A percentile compares a stretch with the other conserved stretches of the same genome.
These are phyloP conservation scores for Biston betularia DNA, from an alignment of 2,888 invertebrate species.

Conservation along the genomic window DNA sequence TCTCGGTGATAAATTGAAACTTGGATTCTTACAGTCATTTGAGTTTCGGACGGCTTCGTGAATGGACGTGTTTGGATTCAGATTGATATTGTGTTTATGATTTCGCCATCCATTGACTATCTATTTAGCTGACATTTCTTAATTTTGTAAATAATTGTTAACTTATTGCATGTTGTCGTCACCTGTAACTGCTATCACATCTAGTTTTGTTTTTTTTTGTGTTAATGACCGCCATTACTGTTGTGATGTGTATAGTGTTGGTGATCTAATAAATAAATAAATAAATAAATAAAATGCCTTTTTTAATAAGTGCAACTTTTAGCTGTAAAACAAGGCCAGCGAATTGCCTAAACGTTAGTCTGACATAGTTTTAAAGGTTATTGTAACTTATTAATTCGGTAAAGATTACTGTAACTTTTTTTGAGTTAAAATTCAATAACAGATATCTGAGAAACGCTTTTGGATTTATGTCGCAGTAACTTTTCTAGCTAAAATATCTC, in stretches of 20 bases:
- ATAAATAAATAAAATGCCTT: too few species aligned
- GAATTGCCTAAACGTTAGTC: neutral
- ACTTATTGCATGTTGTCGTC: too few species aligned
- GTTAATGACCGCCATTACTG: too few species aligned
- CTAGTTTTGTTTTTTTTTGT: too few species aligned
- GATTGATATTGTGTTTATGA: constrained; percentile 59
- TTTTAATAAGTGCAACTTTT: constrained; percentile 38
- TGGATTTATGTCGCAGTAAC: neutral
- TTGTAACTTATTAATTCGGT: too few species aligned
- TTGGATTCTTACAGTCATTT: constrained; percentile 79
- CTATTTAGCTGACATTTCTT: too few species aligned
- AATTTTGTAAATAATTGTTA: too few species aligned
- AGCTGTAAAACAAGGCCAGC: constrained; percentile 29
- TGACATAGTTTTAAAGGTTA: too few species aligned
- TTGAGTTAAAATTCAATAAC: neutral
- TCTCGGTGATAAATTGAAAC: constrained; percentile 85
- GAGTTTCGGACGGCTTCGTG: constrained; percentile 55
- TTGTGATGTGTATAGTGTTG: too few species aligned
- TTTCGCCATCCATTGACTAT: too few species aligned
- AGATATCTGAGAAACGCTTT: constrained; percentile 3
- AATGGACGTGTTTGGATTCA: constrained; percentile 52
- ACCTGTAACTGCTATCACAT: too few species aligned
- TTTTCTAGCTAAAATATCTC: constrained; percentile 1
- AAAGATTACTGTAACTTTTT: constrained; percentile 3
- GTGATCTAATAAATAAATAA: too few species aligned